These are phyloP conservation scores for Aurelia aurita DNA, from an alignment of 30 jellyfish, hydroid and myxozoan genomes.

Conservation along the genomic window DNA sequence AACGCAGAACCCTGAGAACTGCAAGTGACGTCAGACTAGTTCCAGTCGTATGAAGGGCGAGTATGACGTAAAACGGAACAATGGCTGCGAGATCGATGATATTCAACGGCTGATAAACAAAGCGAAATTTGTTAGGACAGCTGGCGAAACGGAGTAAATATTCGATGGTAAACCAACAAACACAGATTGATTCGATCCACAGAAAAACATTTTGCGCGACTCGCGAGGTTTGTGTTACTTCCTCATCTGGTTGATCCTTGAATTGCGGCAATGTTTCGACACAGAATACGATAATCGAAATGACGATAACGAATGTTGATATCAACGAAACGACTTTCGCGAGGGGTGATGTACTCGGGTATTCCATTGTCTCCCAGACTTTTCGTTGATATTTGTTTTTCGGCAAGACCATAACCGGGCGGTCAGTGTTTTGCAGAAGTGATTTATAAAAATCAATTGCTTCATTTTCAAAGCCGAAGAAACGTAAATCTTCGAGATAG, in stretches of 20 bases:
- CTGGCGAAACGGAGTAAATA: conserved; percentile 53
- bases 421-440: conserved; percentile 21
- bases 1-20: conserved; percentile 80
- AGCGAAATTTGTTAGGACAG: conserved; percentile 70
- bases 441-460: conserved; percentile 69
- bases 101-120: conserved; percentile 72
- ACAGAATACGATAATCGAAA: conserved; percentile 82
- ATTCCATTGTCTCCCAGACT: conserved; percentile 78
- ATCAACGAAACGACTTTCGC: conserved; percentile 69
- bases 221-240: neutral
- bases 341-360: conserved; percentile 67
- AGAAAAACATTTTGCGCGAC: conserved; percentile 41
- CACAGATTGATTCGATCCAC: conserved; percentile 78
- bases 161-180: conserved; percentile 84
- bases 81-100: conserved; percentile 83
- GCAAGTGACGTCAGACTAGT: conserved; percentile 76
- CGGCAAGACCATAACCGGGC: conserved; percentile 35
- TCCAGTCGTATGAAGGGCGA: conserved; percentile 53
- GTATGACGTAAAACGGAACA: conserved; percentile 75
- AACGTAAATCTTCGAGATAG: conserved; percentile 76
- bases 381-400: conserved; percentile 50
- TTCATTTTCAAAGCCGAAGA: conserved; percentile 83
- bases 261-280: conserved; percentile 85
- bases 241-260: conserved; percentile 2
- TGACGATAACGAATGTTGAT: conserved; percentile 64